Percentiles rank a stretch among this genome's conserved stretches.
These are phyloP conservation scores for Pomacea maculata DNA, from an alignment of 1,140 invertebrate genomes.

Conservation along the genomic window DNA sequence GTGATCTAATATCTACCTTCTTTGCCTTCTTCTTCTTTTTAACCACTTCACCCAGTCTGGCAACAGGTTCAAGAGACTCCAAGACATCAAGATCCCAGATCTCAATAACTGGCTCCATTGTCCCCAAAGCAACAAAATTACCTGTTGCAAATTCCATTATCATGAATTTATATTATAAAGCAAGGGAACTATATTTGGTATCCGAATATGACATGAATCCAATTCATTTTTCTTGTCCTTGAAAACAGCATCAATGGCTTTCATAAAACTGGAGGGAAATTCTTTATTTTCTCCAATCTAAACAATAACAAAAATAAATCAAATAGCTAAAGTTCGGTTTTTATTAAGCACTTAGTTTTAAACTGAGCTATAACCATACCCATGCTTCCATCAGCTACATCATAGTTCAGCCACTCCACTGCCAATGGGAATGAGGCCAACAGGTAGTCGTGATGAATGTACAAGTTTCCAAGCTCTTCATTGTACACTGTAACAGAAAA, in stretches of 20 bases:
- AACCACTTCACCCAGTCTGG: constrained; percentile 75
- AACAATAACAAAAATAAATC: not conserved
- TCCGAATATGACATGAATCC: too few species aligned
- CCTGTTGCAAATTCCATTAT: constrained; percentile 14
- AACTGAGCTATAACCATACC: constrained; percentile 63
- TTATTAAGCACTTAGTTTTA: not conserved
- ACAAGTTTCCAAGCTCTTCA: constrained; percentile 85
- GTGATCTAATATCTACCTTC: constrained; percentile 13
- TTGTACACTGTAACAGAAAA: constrained; percentile 80
- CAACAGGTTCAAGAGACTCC: constrained; percentile 86
- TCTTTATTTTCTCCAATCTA: too few species aligned
- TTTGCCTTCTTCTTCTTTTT: constrained; percentile 74
- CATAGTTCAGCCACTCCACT: constrained; percentile 90
- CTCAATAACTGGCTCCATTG: constrained; percentile 89
- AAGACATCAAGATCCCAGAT: constrained; percentile 96
- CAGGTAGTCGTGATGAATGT: constrained; percentile 92
- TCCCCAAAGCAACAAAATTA: constrained; percentile 81
- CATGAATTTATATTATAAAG: too few species aligned
- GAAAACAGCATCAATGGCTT: too few species aligned
- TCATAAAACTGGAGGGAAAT: too few species aligned
- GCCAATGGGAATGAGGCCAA: constrained; percentile 88
- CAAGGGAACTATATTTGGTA: too few species aligned
- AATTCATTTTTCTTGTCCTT: too few species aligned
- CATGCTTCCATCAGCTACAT: constrained; percentile 73
- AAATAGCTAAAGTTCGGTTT: not conserved